Evolutionary conservation across 2,888 invertebrate genomes (phyloP).

Genomic region (Dorcus parallelipipedus): DNA sequence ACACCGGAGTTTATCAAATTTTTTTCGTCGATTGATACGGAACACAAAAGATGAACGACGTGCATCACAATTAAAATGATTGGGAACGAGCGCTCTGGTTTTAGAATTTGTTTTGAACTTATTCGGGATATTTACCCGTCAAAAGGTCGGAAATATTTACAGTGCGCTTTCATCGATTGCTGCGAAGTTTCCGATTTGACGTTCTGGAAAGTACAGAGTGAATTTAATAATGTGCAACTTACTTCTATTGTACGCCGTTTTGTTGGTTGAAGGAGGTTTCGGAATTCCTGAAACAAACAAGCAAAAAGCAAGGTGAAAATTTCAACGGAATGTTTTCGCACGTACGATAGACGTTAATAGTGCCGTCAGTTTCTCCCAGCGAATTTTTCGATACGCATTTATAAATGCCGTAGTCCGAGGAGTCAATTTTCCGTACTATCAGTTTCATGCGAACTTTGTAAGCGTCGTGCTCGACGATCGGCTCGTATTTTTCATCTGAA

Average conservation of each 20-base stretch:
- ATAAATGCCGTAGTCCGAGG: slow-evolving; percentile 64
- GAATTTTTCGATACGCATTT: slow-evolving; percentile 73
- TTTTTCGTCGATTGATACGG: no score
- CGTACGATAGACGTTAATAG: slow-evolving; percentile 70
- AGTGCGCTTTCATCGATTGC: no score
- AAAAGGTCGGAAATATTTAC: no score
- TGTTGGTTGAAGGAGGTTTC: slow-evolving; percentile 23
- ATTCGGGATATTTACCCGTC: no score
- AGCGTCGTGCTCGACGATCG: slow-evolving; percentile 64
- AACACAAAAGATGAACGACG: no score
- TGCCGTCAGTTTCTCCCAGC: slow-evolving; percentile 69
- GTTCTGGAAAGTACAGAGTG: no score
- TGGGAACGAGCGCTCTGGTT: no score
- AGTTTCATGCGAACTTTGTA: slow-evolving; percentile 71
- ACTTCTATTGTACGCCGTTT: slow-evolving; percentile 25
- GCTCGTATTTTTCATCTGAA: slow-evolving; percentile 52
- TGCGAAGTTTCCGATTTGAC: no score
- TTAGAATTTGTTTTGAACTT: no score
- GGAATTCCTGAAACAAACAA: slow-evolving; percentile 26
- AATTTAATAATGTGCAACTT: slow-evolving; percentile 15
- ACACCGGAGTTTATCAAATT: no score
- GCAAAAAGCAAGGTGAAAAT: slow-evolving; percentile 1
- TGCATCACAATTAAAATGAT: no score
- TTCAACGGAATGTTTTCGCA: slow-evolving; percentile 25
- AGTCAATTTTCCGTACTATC: slow-evolving; percentile 58